Conservation (phyloP, 2,113 vertebrate genomes). For the Mastomys natalensis region DNA sequence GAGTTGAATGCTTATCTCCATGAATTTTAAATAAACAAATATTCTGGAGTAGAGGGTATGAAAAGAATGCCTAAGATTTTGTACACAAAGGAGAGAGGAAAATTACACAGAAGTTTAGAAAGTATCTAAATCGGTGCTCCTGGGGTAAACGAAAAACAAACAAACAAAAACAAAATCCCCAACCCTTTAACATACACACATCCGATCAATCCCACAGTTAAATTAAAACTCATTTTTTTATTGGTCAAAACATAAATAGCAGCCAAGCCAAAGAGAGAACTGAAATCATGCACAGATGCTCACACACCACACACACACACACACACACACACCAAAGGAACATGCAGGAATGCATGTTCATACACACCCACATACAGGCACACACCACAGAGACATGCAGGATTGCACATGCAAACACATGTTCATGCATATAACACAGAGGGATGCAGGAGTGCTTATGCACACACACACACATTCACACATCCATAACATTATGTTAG, state of each 20-base stretch:
- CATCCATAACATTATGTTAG: constrained; percentile 41
- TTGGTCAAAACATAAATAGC: constrained; percentile 66
- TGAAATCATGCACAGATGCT: neutral
- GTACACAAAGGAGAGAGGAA: neutral
- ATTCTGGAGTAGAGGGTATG: constrained; percentile 6
- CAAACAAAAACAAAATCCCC: neutral
- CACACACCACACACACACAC: neutral
- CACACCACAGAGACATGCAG: neutral
- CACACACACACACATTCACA: neutral
- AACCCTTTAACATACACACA: constrained; percentile 39
- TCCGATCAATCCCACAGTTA: constrained; percentile 59
- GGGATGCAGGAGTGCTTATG: neutral
- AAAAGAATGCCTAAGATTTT: constrained; percentile 39
- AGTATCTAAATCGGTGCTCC: constrained; percentile 10
- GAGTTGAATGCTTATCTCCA: neutral
- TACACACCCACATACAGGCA: neutral
- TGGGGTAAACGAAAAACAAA: constrained; percentile 5
- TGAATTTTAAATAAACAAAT: constrained; percentile 31
- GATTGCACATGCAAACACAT: neutral
- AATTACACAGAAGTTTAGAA: constrained; percentile 39
- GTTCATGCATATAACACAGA: neutral
- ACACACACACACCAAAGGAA: constrained; percentile 36
- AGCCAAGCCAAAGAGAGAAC: constrained; percentile 59
- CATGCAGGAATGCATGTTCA: neutral
- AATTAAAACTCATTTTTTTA: constrained; percentile 74